phyloP scores from a whole-genome alignment of 2,113 vertebrate species.

The Actinemys pallida region DNA sequence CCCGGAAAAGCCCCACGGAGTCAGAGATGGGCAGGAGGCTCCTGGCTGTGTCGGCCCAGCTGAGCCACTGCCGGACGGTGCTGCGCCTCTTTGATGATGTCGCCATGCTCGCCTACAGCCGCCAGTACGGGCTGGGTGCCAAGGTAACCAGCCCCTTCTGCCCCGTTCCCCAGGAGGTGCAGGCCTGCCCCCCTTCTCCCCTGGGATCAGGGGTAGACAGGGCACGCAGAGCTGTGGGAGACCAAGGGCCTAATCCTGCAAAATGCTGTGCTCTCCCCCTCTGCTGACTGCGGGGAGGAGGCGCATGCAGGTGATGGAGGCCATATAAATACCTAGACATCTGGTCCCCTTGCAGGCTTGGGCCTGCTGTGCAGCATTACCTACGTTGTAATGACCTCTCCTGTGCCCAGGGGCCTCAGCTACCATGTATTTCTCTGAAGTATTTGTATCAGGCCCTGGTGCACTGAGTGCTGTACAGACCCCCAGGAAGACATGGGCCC shows the following conservation, averaged over 20 bases:
- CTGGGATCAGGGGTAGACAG: not conserved
- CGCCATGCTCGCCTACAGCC: slow-evolving; percentile 88
- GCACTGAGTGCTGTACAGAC: not conserved
- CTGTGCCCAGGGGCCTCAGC: not conserved
- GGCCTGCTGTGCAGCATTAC: not conserved
- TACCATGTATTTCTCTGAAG: not conserved
- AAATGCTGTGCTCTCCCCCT: not conserved
- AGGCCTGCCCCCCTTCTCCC: not conserved
- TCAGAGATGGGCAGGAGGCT: slow-evolving; percentile 82
- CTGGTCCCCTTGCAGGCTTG: not conserved
- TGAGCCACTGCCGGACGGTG: slow-evolving; percentile 90
- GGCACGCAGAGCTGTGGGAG: no score
- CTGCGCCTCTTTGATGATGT: slow-evolving; percentile 93
- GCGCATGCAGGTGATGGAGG: no score
- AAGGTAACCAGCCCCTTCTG: slow-evolving; percentile 76
- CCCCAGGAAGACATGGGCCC: not conserved
- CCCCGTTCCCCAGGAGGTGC: no score
- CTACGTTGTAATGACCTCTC: not conserved
- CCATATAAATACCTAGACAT: no score
- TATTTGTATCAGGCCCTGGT: not conserved
- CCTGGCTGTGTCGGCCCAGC: slow-evolving; percentile 86
- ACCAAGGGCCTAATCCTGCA: not conserved
- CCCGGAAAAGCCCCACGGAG: slow-evolving; percentile 14
- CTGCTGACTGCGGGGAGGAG: not conserved
- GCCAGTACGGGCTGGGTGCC: slow-evolving; percentile 87